Evolutionary conservation across 2,113 vertebrate species (phyloP).

Genomic region (Oreotrochilus melanogaster): DNA sequence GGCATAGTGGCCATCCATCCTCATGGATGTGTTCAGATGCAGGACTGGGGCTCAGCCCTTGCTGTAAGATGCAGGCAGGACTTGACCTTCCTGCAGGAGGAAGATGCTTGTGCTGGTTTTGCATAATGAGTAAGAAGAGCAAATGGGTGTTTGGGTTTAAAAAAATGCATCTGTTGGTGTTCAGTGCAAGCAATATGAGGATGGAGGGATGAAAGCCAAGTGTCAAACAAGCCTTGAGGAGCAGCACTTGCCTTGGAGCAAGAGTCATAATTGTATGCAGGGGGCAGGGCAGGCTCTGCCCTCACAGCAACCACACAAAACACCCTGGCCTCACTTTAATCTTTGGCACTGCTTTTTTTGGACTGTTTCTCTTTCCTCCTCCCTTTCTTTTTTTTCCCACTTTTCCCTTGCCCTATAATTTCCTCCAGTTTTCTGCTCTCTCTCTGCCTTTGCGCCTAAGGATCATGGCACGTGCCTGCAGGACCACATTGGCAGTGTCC

Average conservation of each 20-base stretch:
- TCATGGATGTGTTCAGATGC: neutral
- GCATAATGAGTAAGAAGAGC: neutral
- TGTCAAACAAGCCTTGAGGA: neutral
- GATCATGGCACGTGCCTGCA: neutral
- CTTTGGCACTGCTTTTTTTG: neutral
- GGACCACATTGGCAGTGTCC: neutral
- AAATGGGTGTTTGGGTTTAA: neutral
- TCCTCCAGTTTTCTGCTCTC: neutral
- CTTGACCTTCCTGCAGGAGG: neutral
- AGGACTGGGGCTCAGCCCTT: neutral
- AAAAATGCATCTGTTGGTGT: neutral
- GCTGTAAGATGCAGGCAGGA: neutral
- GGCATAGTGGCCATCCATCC: accelerated
- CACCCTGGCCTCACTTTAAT: neutral
- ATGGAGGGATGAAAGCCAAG: neutral
- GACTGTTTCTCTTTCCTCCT: neutral
- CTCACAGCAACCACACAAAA: neutral
- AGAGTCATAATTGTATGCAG: neutral
- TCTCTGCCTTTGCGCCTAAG: accelerated
- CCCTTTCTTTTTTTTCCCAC: neutral
- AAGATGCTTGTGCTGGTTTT: neutral
- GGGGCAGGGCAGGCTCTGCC: neutral
- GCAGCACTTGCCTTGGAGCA: accelerated
- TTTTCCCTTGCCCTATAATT: neutral
- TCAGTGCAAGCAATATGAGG: neutral